A percentile compares a stretch with the other conserved stretches of the same genome.
Evolutionary conservation across 2,888 invertebrate genomes (phyloP).

Genomic region (Scaptomyza parva): DNA sequence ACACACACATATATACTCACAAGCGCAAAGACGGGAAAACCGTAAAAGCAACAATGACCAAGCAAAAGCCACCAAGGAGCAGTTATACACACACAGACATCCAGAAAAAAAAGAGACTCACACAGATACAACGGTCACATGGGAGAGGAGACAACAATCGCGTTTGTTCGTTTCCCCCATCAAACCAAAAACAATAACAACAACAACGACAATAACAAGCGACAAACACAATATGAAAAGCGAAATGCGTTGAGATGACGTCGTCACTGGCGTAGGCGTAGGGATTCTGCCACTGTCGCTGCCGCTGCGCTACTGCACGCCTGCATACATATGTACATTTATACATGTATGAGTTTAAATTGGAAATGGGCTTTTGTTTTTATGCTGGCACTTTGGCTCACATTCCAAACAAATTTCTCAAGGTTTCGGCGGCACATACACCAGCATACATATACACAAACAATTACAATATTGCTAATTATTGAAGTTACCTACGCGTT

Average conservation of each 20-base stretch:
- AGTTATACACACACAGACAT: conserved; percentile 20
- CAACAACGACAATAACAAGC: conserved; percentile 24
- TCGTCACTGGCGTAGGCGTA: conserved; percentile 52
- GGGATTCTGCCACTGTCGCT: conserved; percentile 20
- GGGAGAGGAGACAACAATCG: conserved; percentile 46
- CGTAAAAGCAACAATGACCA: conserved; percentile 49
- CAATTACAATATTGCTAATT: conserved; percentile 44
- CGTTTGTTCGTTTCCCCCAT: conserved; percentile 18
- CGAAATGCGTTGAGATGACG: conserved; percentile 66
- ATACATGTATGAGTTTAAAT: conserved; percentile 61
- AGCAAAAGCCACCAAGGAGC: conserved; percentile 49
- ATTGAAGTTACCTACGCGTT: conserved; percentile 65
- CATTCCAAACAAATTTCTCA: conserved; percentile 61
- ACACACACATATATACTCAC: conserved; percentile 18
- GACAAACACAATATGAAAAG: conserved; percentile 64
- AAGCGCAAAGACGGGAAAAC: conserved; percentile 16
- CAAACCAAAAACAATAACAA: neutral
- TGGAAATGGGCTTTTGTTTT: conserved; percentile 62
- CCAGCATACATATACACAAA: conserved; percentile 9
- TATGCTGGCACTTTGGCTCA: conserved; percentile 42
- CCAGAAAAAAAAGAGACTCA: conserved; percentile 11
- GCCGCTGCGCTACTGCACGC: conserved; percentile 48
- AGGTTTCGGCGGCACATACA: conserved; percentile 48
- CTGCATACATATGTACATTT: conserved; percentile 50
- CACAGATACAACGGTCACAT: conserved; percentile 43